Conservation (phyloP, 2,797 vertebrate species). For the Clarias pachynema region DNA sequence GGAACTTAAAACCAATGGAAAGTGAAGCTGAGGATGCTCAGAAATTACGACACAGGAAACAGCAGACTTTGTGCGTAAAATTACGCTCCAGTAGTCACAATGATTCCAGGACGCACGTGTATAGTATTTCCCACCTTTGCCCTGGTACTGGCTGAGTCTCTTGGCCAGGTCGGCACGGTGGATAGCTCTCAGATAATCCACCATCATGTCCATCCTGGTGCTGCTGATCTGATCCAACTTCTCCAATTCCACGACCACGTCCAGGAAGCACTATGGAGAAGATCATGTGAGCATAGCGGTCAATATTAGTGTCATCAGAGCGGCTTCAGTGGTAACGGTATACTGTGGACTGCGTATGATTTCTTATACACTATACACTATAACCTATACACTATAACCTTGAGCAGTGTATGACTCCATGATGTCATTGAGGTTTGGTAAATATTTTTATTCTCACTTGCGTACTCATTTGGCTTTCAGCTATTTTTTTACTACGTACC, state of each 20-base stretch:
- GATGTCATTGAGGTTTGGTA: not conserved
- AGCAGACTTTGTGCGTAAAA: not conserved
- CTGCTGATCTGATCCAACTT: conserved; percentile 81
- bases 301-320: not conserved
- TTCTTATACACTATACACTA: not conserved
- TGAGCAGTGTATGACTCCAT: not conserved
- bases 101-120: not conserved
- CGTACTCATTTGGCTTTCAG: not conserved
- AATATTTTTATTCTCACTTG: not conserved
- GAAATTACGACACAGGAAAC: no score
- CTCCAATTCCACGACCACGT: conserved; percentile 85
- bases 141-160: conserved; percentile 78
- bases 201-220: conserved; percentile 78
- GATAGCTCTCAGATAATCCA: conserved; percentile 78
- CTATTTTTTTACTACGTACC: not conserved
- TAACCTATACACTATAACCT: not conserved
- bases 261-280: conserved; percentile 83
- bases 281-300: not conserved
- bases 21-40: not conserved
- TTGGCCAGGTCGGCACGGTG: conserved; percentile 83
- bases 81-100: no score
- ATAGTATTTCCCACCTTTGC: conserved; percentile 71
- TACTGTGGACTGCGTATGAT: not conserved
- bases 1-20: not conserved
- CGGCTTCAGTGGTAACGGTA: not conserved